phyloP scores from a whole-genome alignment of 2,888 invertebrate species.

The Chloromyia formosa region DNA sequence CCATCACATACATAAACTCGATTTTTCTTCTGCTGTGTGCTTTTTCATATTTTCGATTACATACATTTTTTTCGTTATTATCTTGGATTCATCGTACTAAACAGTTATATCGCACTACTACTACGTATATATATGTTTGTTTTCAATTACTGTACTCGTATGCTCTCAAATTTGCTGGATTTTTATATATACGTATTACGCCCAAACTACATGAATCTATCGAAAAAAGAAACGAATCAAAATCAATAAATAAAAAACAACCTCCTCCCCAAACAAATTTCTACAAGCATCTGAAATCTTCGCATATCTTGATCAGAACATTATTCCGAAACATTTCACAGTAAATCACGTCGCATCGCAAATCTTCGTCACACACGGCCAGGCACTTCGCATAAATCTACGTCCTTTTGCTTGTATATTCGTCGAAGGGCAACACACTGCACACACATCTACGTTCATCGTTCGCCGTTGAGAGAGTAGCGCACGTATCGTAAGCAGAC shows the following conservation, averaged over 20 bases:
- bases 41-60: conserved; percentile 1
- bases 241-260: not conserved
- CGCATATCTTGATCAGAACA: conserved; percentile 52
- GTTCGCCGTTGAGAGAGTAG: not conserved
- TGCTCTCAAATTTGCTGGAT: conserved; percentile 2
- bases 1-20: not conserved
- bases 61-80: conserved; percentile 2
- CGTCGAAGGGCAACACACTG: conserved; percentile 12
- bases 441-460: conserved; percentile 1
- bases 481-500: not conserved
- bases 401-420: conserved; percentile 18
- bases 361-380: conserved; percentile 13
- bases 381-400: conserved; percentile 32
- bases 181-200: not conserved
- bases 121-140: not conserved
- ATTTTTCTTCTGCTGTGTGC: conserved; percentile 1
- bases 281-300: conserved; percentile 45
- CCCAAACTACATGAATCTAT: conserved; percentile 26
- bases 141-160: not conserved
- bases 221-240: conserved; percentile 2
- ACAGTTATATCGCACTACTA: not conserved
- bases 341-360: conserved; percentile 52
- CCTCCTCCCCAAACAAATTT: conserved; percentile 19
- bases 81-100: conserved; percentile 33
- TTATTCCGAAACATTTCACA: conserved; percentile 55